Evolutionary conservation across 1,140 invertebrate genomes (phyloP), one percentile per base, ranked within the genome.

Genomic region (Hyposmocoma kahamanoa): DNA sequence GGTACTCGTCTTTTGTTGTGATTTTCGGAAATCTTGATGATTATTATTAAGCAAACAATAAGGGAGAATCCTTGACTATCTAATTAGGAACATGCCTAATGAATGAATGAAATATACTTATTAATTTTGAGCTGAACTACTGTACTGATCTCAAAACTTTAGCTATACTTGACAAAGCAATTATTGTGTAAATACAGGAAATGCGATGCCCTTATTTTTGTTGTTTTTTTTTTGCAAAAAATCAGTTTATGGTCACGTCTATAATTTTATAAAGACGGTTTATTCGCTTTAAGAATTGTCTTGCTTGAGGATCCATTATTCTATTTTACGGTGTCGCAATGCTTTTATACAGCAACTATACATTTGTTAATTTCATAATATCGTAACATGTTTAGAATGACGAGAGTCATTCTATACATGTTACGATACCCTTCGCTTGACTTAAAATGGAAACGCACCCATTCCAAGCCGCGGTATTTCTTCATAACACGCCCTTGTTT

Each of bases 401-500:
- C 24, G 24, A 28, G 5, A 28, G 24, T 6, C 24, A 6, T 28
- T 28, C 11, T 6, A 28, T 28, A 10, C 11, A 19, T 10, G 2
- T 9, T 38, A 2, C n/a, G 19, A 15, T 13, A 44, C 8, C 6
- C 1, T 20, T n/a, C 26, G 3, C n/a, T 13, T 48, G 9, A 10
- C 39, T 0, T 9, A 28, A 28, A 74, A 65, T 72, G 81, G 70
- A 73, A 56, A 72, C 73, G 41, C 22, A 13, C 50, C 24, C 5
- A 1, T 9, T 28, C 32, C 49, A 54, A 48, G 54, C 50, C 54
- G 67, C 72, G 50, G 72, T 82, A 75, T 81, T 80, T 83, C 78
- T 81, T 84, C 71, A 83, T 83, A 84, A 82, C 72, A 72, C 72
- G 75, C 55, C 70, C 66, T 72, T 80, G 79, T 80, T 84, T 84